Base-by-base conservation (phyloP, 1,140 invertebrate genomes). In the Asobara japonica region DNA sequence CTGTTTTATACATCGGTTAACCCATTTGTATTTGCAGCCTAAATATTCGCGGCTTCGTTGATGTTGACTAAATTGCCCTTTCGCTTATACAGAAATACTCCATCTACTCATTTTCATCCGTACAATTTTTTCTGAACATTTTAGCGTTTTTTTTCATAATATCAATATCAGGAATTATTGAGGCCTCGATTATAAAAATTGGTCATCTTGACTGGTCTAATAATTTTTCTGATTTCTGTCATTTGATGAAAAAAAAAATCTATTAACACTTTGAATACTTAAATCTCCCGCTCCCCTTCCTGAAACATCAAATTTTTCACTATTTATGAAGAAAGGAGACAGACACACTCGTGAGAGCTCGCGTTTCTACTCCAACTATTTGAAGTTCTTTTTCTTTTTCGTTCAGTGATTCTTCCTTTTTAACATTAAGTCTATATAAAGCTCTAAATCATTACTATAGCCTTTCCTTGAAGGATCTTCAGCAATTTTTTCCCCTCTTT, bases 351-450 rank as follows among this genome's bases (percentile, higher is more conserved):
- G 51, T 65, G 56, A 69, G 69, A 77, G 73, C 79, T 80, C 80
- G 79, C 80, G 78, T 82, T 82, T 82, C 80, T 80, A 79, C 76
- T 72, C 36, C 66, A 71, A 27, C 70, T 77, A 77, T 51, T 75
- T 68, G 64, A 71, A 45, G 65, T 78, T 72, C 72, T 33, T 56
- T 71, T 75, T 75, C 36, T 33, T 38, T 70, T 33, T 31, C 60
- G 31, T 48, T 48, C 5, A 48, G 18, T 48, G 13, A 25, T 29
- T 69, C 68, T 62, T 68, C 74, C 74, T 71, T 65, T 72, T 73
- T 73, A 56, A 71, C 79, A 62, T 71, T 77, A 74, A 72, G 29
- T 75, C 76, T 81, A 79, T 71, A 77, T 77, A 75, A 79, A 77
- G 75, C 74, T 75, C 75, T 81, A 79, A 77, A 62, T 71, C 38